Evolutionary conservation across 2,888 invertebrate genomes (phyloP).

Genomic region (Seladonia tumulorum): DNA sequence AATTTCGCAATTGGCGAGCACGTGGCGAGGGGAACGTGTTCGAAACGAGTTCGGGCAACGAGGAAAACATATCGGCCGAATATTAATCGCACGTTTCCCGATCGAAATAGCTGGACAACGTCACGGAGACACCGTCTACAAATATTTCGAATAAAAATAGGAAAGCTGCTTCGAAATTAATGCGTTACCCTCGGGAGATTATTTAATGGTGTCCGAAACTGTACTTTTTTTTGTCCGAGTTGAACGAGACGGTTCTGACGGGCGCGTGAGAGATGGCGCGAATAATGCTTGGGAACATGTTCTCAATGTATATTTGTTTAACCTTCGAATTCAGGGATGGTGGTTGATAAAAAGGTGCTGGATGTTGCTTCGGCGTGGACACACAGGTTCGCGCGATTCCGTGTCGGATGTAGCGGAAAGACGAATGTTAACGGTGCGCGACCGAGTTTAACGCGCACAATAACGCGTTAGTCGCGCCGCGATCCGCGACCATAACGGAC

Average conservation of each 20-base stretch:
- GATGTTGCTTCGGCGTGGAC: neutral
- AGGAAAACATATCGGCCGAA: conserved; percentile 24
- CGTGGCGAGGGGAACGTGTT: neutral
- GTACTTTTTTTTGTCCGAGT: neutral
- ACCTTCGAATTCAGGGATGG: neutral
- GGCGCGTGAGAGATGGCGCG: too few relatives aligned
- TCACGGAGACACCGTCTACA: neutral
- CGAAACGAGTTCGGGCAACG: neutral
- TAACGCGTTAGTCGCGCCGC: conserved; percentile 46
- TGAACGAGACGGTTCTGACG: neutral
- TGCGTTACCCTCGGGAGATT: neutral
- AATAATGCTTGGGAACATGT: too few relatives aligned
- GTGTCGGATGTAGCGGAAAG: neutral
- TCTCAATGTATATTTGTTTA: too few relatives aligned
- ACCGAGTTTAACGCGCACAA: conserved; percentile 51
- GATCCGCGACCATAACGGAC: conserved; percentile 13
- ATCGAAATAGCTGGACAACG: conserved; percentile 50
- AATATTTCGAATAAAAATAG: neutral
- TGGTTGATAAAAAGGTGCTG: neutral
- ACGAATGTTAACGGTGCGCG: conserved; percentile 53
- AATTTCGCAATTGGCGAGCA: neutral
- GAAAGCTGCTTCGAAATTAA: neutral
- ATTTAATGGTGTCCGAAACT: neutral
- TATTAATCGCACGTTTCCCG: conserved; percentile 48
- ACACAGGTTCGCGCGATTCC: neutral